phyloP scores from a whole-genome alignment of 2,888 invertebrate genomes.

The Noctuana brunneofusca region DNA sequence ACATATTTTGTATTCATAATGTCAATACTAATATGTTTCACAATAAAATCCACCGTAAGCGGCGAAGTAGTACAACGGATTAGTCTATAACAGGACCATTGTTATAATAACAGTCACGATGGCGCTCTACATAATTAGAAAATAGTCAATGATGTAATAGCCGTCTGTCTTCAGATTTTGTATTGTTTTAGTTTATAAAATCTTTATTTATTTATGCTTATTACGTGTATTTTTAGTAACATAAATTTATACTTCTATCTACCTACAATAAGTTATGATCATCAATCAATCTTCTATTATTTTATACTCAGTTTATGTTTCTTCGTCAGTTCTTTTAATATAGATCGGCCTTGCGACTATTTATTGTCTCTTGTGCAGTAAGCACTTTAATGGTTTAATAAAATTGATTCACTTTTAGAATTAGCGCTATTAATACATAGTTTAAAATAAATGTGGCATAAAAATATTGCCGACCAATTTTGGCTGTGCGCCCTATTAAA shows the following conservation, averaged over 20 bases:
- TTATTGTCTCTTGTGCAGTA: too few species aligned
- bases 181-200: not conserved
- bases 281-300: too few species aligned
- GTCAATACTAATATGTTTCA: not conserved
- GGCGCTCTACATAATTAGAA: constrained; percentile 14
- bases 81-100: constrained; percentile 3
- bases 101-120: constrained; percentile 17
- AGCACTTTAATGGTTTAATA: too few species aligned
- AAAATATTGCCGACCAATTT: not conserved
- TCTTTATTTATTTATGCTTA: not conserved
- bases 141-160: constrained; percentile 5
- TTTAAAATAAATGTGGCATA: not conserved
- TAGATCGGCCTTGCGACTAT: too few species aligned
- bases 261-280: too few species aligned
- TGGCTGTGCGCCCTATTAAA: too few species aligned
- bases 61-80: not conserved
- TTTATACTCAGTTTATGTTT: too few species aligned
- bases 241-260: too few species aligned
- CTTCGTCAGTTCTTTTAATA: too few species aligned
- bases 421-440: too few species aligned
- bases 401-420: too few species aligned
- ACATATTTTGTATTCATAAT: not conserved
- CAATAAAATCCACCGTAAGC: not conserved
- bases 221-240: not conserved
- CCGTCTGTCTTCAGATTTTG: not conserved